Percentiles rank a stretch among this genome's conserved stretches.
Evolutionary conservation across 2,888 invertebrate species (phyloP).

Genomic region (Caenorhabditis sp.): DNA sequence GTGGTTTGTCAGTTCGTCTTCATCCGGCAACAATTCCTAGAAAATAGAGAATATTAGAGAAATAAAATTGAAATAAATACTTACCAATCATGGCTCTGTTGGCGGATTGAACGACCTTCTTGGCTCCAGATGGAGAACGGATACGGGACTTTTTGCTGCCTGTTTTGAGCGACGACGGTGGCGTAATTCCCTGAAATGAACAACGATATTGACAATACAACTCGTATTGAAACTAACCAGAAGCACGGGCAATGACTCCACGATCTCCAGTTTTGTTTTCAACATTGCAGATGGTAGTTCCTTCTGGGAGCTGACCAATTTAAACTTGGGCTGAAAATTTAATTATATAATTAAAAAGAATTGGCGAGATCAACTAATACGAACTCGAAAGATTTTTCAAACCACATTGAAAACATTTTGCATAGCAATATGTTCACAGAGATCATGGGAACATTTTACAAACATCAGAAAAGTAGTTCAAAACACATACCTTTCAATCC

Average conservation of each 20-base stretch:
- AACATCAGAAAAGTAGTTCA: too few relatives aligned
- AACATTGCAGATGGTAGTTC: too few relatives aligned
- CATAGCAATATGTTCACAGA: background rate
- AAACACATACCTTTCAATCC: too few relatives aligned
- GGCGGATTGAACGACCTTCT: constrained; percentile 94
- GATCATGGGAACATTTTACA: too few relatives aligned
- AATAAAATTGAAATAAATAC: constrained; percentile 7
- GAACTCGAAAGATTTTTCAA: background rate
- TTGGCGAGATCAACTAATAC: too few relatives aligned
- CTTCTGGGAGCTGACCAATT: too few relatives aligned
- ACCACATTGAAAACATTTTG: constrained; percentile 1
- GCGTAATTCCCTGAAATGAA: constrained; percentile 96
- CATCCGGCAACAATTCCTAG: too few relatives aligned
- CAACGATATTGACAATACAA: background rate
- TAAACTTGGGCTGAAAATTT: constrained; percentile 77
- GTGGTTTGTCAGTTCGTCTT: too few relatives aligned
- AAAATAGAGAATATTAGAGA: background rate
- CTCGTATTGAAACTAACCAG: constrained; percentile 74
- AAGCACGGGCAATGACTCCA: constrained; percentile 93
- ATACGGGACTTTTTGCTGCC: constrained; percentile 95
- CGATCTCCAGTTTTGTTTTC: constrained; percentile 99
- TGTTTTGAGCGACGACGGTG: constrained; percentile 94
- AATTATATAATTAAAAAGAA: too few relatives aligned
- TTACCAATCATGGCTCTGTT: constrained; percentile 99
- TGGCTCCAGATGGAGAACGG: constrained; percentile 94